These are phyloP conservation scores for Diadema setosum DNA, from an alignment of 35 echinoderm and acorn worm species.

Conservation along the genomic window DNA sequence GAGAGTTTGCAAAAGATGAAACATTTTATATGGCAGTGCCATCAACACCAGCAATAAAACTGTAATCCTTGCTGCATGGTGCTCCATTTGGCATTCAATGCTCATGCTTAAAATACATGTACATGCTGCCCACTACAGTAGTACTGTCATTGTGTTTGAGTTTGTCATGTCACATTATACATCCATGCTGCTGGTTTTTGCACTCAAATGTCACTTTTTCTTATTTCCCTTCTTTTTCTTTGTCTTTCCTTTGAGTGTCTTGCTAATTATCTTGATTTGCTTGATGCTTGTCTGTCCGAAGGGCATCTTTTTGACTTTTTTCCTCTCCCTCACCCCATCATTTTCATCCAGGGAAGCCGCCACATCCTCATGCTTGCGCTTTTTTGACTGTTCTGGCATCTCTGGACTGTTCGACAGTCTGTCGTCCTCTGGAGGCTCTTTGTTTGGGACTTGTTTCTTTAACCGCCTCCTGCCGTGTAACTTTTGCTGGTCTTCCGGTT, in stretches of 20 bases:
- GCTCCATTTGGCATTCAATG: no score
- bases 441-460: background rate
- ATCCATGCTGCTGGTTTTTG: no score
- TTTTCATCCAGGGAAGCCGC: background rate
- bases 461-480: background rate
- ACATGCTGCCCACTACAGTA: no score
- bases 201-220: slow-evolving; percentile 16
- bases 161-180: no score
- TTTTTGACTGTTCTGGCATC: background rate
- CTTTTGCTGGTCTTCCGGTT: background rate
- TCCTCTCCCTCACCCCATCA: background rate
- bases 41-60: no score
- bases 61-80: no score
- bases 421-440: background rate
- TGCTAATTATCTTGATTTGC: slow-evolving; percentile 26
- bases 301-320: background rate
- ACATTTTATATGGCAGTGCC: no score
- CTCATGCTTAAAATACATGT: no score
- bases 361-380: background rate
- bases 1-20: no score
- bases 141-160: no score
- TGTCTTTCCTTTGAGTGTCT: background rate
- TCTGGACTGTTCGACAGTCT: background rate
- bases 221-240: background rate
- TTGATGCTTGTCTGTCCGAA: background rate